Evolutionary conservation across 2,797 vertebrate species (phyloP).

Genomic region (Ciconia nigra): DNA sequence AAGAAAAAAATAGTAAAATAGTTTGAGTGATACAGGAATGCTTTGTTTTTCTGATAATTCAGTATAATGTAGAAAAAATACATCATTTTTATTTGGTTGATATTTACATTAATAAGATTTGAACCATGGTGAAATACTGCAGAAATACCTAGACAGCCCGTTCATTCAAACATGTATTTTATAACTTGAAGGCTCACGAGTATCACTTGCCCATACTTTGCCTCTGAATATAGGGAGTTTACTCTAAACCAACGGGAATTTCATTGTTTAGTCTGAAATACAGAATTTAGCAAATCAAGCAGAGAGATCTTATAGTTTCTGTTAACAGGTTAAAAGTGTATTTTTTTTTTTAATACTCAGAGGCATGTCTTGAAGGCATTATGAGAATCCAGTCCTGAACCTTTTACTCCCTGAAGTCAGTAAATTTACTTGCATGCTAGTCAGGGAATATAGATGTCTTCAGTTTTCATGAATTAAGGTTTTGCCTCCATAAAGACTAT

Average conservation of each 20-base stretch:
- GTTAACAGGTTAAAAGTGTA: background rate
- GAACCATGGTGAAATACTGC: background rate
- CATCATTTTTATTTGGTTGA: background rate
- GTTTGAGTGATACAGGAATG: background rate
- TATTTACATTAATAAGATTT: background rate
- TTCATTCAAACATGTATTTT: background rate
- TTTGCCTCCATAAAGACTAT: background rate
- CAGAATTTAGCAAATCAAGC: background rate
- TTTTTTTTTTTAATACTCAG: background rate
- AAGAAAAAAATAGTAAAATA: background rate
- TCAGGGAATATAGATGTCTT: background rate
- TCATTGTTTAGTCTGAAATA: background rate
- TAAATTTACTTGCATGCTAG: background rate
- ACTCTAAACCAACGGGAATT: background rate
- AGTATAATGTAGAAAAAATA: background rate
- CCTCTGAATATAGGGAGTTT: background rate
- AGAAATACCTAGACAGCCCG: background rate
- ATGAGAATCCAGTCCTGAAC: background rate
- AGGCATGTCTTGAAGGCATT: background rate
- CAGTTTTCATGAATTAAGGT: background rate
- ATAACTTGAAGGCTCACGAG: background rate
- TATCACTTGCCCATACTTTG: background rate
- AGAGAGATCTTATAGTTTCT: background rate
- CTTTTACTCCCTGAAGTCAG: background rate
- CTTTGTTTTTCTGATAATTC: background rate